Percentiles rank a stretch among this genome's conserved stretches.
Conservation (phyloP, 2,113 vertebrate genomes). For the Mola mola region DNA sequence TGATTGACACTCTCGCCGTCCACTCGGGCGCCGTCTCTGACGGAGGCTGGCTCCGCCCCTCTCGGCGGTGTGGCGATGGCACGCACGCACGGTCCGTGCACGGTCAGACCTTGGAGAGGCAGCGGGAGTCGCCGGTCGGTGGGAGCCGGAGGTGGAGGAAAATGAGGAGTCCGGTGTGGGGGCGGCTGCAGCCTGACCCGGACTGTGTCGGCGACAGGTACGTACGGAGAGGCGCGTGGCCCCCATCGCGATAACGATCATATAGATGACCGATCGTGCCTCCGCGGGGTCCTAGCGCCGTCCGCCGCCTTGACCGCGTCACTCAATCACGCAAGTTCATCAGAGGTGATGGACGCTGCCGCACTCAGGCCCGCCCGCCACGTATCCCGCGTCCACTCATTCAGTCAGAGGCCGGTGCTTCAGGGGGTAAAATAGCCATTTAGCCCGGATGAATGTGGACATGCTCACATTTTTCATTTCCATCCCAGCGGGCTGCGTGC, state of each 20-base stretch:
- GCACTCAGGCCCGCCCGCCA: constrained; percentile 30
- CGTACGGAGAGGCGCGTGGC: background rate
- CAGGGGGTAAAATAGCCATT: constrained; percentile 2
- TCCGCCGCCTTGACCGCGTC: no score
- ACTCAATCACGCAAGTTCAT: constrained; percentile 71
- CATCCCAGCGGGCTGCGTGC: constrained; percentile 6
- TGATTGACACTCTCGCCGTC: constrained; percentile 58
- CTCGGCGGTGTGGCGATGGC: constrained; percentile 52
- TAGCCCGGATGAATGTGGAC: constrained; percentile 19
- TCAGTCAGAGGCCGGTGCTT: constrained; percentile 6
- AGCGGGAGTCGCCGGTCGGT: constrained; percentile 9
- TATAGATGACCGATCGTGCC: constrained; percentile 14
- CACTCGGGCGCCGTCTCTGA: constrained; percentile 68
- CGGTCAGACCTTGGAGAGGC: constrained; percentile 51
- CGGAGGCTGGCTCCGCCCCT: constrained; percentile 65
- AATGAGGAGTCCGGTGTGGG: background rate
- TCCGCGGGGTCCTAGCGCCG: constrained; percentile 67
- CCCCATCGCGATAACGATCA: constrained; percentile 9
- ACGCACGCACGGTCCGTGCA: constrained; percentile 70
- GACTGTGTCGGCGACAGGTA: constrained; percentile 40
- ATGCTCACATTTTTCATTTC: constrained; percentile 6
- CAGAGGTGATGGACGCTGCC: constrained; percentile 37
- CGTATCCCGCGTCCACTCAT: background rate
- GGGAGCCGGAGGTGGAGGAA: no score
- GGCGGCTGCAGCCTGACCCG: background rate